Conservation (phyloP, 2,888 invertebrate species). For the Ormyrus labotus region DNA sequence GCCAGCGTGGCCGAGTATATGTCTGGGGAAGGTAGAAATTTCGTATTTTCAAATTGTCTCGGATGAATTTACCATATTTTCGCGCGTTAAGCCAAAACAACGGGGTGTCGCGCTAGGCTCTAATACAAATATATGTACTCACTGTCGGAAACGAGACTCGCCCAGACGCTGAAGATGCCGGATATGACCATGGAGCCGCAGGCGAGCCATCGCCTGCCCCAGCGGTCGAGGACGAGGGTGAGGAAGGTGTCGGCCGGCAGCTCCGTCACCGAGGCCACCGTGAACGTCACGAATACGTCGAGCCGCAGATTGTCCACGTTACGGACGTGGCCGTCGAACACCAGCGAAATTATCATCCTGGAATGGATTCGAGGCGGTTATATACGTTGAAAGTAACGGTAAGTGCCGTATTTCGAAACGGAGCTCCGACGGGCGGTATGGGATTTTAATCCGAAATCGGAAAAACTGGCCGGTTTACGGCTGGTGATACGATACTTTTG, state of each 20-base stretch:
- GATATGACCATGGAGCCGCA: conserved; percentile 89
- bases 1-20: conserved; percentile 86
- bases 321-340: conserved; percentile 88
- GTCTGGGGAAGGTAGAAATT: conserved; percentile 75
- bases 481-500: too few species aligned
- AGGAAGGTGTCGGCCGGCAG: conserved; percentile 90
- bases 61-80: too few species aligned
- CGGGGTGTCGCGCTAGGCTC: too few species aligned
- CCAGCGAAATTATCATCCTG: conserved; percentile 89
- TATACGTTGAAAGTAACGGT: too few species aligned
- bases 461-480: too few species aligned
- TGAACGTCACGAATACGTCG: conserved; percentile 90
- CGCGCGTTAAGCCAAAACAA: too few species aligned
- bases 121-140: conserved; percentile 60
- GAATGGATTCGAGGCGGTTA: too few species aligned
- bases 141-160: conserved; percentile 86
- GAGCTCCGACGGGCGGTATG: too few species aligned
- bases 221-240: conserved; percentile 85
- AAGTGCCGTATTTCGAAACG: too few species aligned
- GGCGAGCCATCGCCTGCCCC: conserved; percentile 91
- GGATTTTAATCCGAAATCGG: too few species aligned
- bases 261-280: conserved; percentile 89
- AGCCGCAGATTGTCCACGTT: conserved; percentile 90
- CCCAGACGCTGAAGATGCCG: conserved; percentile 87
- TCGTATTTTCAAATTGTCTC: too few species aligned